Conservation (phyloP, 2,888 invertebrate genomes). For the Platycnemis pennipes region DNA sequence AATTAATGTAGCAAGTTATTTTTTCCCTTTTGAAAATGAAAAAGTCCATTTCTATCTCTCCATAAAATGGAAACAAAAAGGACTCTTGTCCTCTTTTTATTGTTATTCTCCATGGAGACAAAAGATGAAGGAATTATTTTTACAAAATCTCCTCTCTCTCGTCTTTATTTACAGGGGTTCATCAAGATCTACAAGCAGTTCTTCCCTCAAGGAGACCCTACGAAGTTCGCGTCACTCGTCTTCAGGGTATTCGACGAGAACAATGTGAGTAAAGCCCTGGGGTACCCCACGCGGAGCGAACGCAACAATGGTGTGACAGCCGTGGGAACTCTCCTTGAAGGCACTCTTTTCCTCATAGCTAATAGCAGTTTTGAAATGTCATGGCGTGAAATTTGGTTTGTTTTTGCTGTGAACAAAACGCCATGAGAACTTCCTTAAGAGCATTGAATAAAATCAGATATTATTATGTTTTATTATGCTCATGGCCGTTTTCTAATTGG, state of each 20-base stretch:
- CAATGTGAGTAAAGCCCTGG: conserved; percentile 87
- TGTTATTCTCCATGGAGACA: not conserved
- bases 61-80: not conserved
- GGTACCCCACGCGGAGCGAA: not conserved
- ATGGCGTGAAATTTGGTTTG: not conserved
- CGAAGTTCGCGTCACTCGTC: conserved; percentile 98
- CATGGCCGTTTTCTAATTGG: no score
- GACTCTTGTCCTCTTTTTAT: not conserved
- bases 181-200: conserved; percentile 99
- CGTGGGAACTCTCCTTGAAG: not conserved
- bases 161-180: conserved; percentile 89
- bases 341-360: not conserved
- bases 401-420: no score
- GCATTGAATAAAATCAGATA: no score
- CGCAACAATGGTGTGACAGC: not conserved
- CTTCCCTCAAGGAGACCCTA: conserved; percentile 99
- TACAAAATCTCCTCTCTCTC: conserved; percentile 25
- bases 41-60: not conserved
- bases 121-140: not conserved
- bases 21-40: not conserved
- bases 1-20: not conserved
- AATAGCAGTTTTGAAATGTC: not conserved
- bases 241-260: conserved; percentile 99
- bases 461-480: no score
- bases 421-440: no score